phyloP scores from a whole-genome alignment of 2,888 invertebrate species.

The Caenorhabditis parvicauda region DNA sequence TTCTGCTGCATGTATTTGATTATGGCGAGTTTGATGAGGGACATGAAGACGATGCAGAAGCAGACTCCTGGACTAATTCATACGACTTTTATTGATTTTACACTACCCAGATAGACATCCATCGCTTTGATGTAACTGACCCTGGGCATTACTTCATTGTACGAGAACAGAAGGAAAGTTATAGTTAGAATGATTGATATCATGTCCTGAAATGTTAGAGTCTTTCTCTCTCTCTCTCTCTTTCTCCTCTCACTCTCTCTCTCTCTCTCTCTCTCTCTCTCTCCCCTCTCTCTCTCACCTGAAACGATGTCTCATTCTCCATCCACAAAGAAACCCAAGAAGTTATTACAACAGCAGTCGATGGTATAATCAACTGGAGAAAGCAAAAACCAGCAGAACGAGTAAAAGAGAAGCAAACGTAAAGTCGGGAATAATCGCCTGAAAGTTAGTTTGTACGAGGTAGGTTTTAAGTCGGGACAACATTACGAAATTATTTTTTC shows the following conservation, averaged over 20 bases:
- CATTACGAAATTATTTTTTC: too few species aligned
- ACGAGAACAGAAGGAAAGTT: constrained; percentile 61
- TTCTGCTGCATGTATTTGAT: constrained; percentile 60
- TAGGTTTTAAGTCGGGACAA: too few species aligned
- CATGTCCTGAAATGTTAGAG: constrained; percentile 57
- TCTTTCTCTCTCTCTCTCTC: too few species aligned
- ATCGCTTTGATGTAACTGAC: constrained; percentile 60
- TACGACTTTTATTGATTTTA: not conserved
- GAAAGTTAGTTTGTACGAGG: too few species aligned
- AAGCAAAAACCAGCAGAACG: constrained; percentile 62
- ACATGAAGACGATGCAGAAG: constrained; percentile 61
- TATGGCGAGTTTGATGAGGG: constrained; percentile 60
- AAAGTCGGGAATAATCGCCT: constrained; percentile 61
- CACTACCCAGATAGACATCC: constrained; percentile 45
- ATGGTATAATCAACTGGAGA: constrained; percentile 58
- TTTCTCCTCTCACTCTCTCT: too few species aligned
- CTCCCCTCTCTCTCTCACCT: too few species aligned
- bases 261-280: too few species aligned
- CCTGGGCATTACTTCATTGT: constrained; percentile 62
- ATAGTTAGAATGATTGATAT: constrained; percentile 60
- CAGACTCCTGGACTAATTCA: constrained; percentile 47
- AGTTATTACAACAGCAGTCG: constrained; percentile 62
- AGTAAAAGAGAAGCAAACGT: constrained; percentile 59
- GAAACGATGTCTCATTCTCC: constrained; percentile 58
- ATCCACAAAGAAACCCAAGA: constrained; percentile 63